Percentiles rank a stretch among this genome's conserved stretches.
phyloP scores from a whole-genome alignment of 2,797 vertebrate species.

The Eospalax fontanierii region DNA sequence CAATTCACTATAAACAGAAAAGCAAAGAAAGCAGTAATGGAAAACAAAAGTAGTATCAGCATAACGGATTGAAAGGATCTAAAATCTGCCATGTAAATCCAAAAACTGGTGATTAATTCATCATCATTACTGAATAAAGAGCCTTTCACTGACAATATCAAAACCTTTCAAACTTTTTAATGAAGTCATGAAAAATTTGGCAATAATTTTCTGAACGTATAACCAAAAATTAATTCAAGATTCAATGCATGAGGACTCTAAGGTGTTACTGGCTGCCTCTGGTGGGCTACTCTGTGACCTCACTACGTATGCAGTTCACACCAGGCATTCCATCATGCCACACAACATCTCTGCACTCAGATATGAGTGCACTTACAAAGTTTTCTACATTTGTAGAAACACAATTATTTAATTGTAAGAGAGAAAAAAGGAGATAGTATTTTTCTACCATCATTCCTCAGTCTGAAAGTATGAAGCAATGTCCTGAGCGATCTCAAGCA shows the following conservation, averaged over 20 bases:
- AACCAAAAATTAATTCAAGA: neutral
- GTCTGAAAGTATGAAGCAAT: neutral
- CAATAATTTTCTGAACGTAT: neutral
- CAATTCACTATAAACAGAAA: neutral
- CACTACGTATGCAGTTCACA: neutral
- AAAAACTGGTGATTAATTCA: conserved; percentile 31
- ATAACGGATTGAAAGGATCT: neutral
- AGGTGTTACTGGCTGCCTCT: neutral
- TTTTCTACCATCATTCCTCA: neutral
- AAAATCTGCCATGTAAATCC: neutral
- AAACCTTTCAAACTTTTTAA: conserved; percentile 15
- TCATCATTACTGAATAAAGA: neutral
- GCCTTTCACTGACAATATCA: conserved; percentile 6
- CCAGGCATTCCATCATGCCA: too few species aligned
- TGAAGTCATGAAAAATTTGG: neutral
- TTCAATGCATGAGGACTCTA: neutral
- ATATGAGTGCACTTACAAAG: neutral
- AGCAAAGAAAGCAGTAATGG: conserved; percentile 37
- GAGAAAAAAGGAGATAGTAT: neutral
- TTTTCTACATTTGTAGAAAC: neutral
- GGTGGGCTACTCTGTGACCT: neutral
- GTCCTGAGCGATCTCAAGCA: neutral
- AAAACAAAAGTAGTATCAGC: conserved; percentile 36
- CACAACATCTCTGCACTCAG: neutral
- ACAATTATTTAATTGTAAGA: neutral